Conservation (phyloP, 2,113 vertebrate species). For the Phodopus roborovskii region DNA sequence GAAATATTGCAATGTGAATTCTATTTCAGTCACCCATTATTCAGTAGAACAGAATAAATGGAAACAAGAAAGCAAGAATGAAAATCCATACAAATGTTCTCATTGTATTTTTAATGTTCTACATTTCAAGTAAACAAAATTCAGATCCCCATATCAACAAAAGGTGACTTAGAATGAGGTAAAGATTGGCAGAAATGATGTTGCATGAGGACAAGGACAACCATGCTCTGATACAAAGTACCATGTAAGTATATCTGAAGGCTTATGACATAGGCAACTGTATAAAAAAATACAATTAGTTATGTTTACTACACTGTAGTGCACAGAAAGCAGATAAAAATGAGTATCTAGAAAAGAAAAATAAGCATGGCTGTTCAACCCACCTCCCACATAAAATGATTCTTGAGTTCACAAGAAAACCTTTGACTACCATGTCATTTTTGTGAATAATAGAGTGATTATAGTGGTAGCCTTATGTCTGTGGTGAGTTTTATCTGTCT, state of each 20-base stretch:
- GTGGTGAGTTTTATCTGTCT: background rate
- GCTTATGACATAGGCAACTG: background rate
- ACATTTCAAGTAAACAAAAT: constrained; percentile 56
- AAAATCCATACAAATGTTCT: constrained; percentile 53
- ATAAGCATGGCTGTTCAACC: background rate
- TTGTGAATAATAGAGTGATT: background rate
- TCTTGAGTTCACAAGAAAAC: background rate
- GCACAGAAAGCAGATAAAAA: background rate
- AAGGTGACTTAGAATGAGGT: constrained; percentile 40
- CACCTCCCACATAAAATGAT: too few relatives aligned
- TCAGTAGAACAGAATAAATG: constrained; percentile 32
- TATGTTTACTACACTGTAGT: background rate
- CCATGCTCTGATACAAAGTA: background rate
- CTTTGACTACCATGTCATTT: background rate
- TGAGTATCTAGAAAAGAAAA: constrained; percentile 39
- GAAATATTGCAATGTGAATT: constrained; percentile 21
- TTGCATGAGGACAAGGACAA: background rate
- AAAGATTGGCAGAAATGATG: constrained; percentile 19
- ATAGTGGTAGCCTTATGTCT: background rate
- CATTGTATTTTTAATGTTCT: background rate
- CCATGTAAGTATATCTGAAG: background rate
- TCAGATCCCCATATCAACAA: constrained; percentile 36
- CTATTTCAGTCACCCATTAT: constrained; percentile 37
- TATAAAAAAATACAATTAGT: background rate
- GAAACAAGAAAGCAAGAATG: constrained; percentile 42